A percentile compares a stretch with the other conserved stretches of the same genome.
phyloP scores from a whole-genome alignment of 37 sponge, comb jelly and placozoan genomes.

The Geodia barretti region DNA sequence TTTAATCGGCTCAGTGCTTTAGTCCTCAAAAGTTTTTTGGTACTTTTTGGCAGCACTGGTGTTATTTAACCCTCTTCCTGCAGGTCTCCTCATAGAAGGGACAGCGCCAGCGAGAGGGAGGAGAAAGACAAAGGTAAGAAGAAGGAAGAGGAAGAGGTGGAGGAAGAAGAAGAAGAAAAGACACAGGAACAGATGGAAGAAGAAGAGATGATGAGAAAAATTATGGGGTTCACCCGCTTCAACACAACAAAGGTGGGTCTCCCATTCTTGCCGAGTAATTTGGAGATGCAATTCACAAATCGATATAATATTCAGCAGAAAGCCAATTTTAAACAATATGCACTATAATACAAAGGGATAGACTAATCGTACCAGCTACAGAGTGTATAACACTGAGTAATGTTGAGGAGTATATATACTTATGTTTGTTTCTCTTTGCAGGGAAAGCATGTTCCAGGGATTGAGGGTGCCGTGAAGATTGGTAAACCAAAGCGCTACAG shows the following conservation, averaged over 20 bases:
- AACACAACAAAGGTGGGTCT: conserved; percentile 92
- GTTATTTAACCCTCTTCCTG: neutral
- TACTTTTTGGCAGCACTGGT: neutral
- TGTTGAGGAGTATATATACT: too few relatives aligned
- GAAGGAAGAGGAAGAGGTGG: conserved; percentile 3
- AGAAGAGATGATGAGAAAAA: conserved; percentile 74
- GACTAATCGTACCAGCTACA: too few relatives aligned
- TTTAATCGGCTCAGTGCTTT: too few relatives aligned
- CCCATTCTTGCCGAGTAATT: too few relatives aligned
- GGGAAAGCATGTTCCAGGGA: conserved; percentile 80
- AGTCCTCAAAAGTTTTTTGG: neutral
- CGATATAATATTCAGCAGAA: too few relatives aligned
- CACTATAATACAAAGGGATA: too few relatives aligned
- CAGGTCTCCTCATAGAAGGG: neutral
- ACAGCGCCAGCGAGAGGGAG: neutral
- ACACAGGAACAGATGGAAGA: conserved; percentile 49
- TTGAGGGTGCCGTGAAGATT: conserved; percentile 55
- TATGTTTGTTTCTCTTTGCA: conserved; percentile 3
- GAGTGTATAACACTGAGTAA: too few relatives aligned
- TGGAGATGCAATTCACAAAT: too few relatives aligned
- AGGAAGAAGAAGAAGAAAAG: conserved; percentile 7
- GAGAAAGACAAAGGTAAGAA: neutral
- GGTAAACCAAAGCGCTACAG: conserved; percentile 75
- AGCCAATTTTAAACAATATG: too few relatives aligned
- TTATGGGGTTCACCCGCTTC: conserved; percentile 88